These are phyloP conservation scores for Petrolisthes cinctipes DNA, from an alignment of 2,888 invertebrate genomes.

Conservation along the genomic window DNA sequence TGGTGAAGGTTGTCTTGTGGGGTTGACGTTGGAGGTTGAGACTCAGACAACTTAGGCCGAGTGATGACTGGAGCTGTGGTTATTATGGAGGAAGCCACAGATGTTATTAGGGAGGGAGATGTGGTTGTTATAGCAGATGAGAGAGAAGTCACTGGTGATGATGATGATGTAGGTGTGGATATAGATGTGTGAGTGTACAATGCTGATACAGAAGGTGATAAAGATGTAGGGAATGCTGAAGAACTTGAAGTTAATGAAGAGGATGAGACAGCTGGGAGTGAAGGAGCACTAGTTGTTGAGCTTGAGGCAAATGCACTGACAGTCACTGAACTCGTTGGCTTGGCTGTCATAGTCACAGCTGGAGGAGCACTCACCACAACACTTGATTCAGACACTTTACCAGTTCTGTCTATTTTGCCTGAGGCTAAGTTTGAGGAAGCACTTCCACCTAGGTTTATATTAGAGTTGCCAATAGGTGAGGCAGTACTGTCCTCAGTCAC, in stretches of 20 bases:
- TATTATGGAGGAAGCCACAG: slow-evolving; percentile 44
- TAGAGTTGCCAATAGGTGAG: slow-evolving; percentile 45
- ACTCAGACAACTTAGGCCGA: slow-evolving; percentile 30
- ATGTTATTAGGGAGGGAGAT: slow-evolving; percentile 32
- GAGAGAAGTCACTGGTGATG: slow-evolving; percentile 30
- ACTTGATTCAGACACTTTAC: slow-evolving; percentile 46
- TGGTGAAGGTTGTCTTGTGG: slow-evolving; percentile 42
- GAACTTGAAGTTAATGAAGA: background rate
- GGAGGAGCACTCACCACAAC: slow-evolving; percentile 40
- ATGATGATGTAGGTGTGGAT: slow-evolving; percentile 39
- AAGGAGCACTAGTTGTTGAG: slow-evolving; percentile 39
- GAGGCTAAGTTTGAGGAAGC: slow-evolving; percentile 14
- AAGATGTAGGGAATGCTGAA: slow-evolving; percentile 33
- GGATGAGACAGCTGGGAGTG: slow-evolving; percentile 33
- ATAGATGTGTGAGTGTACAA: slow-evolving; percentile 20
- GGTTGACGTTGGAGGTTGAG: slow-evolving; percentile 28
- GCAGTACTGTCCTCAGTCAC: slow-evolving; percentile 15
- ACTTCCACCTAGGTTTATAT: slow-evolving; percentile 26
- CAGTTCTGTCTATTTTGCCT: slow-evolving; percentile 36
- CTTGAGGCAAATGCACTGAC: slow-evolving; percentile 46
- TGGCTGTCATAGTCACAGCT: slow-evolving; percentile 36
- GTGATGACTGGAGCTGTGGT: slow-evolving; percentile 28
- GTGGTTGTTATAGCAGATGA: slow-evolving; percentile 28
- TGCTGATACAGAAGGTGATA: slow-evolving; percentile 29
- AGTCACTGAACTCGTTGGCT: slow-evolving; percentile 34